A percentile compares a stretch with the other conserved stretches of the same genome.
phyloP scores from a whole-genome alignment of 2,113 vertebrate species.

The Spea multiplicata region DNA sequence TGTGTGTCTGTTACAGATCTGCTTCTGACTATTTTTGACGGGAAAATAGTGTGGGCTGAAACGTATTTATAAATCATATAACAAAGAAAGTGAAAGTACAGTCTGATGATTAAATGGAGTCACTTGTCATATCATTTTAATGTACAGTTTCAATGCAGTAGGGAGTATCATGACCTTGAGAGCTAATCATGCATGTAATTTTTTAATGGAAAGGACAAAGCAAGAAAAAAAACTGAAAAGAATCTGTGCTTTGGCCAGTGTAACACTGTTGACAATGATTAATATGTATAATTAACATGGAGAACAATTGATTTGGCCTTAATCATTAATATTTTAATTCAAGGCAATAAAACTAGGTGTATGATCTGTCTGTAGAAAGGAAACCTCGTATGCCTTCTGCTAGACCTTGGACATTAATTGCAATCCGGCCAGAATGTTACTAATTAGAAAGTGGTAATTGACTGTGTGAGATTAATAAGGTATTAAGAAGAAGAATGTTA shows the following conservation, averaged over 20 bases:
- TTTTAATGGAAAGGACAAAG: background rate
- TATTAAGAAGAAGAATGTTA: no score
- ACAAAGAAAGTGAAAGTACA: background rate
- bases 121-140: background rate
- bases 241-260: background rate
- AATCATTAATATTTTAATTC: slow-evolving; percentile 18
- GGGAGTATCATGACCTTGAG: background rate
- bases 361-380: no score
- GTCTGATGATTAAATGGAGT: background rate
- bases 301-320: slow-evolving; percentile 12
- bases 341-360: slow-evolving; percentile 11
- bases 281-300: slow-evolving; percentile 23
- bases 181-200: background rate
- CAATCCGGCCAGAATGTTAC: no score
- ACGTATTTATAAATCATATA: no score
- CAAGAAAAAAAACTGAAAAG: background rate
- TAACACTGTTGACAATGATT: slow-evolving; percentile 15
- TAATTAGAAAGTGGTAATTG: no score
- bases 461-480: no score
- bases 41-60: no score
- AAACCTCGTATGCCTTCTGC: no score
- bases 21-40: no score
- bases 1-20: no score
- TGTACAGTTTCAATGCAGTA: background rate
- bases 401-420: no score